Evolutionary conservation across 2,888 invertebrate genomes (phyloP).

Genomic region (Phengaris arion): DNA sequence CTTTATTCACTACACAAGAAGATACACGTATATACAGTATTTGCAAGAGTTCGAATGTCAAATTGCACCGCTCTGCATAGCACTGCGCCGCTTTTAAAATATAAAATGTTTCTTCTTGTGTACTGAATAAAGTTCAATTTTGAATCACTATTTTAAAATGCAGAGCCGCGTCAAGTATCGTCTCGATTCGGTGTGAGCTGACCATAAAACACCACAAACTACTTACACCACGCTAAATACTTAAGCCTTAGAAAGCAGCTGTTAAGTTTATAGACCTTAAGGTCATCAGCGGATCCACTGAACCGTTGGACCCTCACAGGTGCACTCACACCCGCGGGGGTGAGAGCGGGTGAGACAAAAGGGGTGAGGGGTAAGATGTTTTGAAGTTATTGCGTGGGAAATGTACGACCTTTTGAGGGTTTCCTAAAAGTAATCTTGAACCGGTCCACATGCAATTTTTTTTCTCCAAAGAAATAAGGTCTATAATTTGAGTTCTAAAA

Average conservation of each 20-base stretch:
- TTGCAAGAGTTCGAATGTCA: too few species aligned
- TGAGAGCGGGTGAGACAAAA: background rate
- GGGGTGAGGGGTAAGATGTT: constrained; percentile 19
- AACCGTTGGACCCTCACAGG: constrained; percentile 31
- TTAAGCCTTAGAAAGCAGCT: constrained; percentile 13
- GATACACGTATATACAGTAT: too few species aligned
- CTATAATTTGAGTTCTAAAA: too few species aligned
- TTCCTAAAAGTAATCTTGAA: background rate
- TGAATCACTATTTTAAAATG: too few species aligned
- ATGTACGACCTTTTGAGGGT: constrained; percentile 6
- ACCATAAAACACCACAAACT: background rate
- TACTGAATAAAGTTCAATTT: too few species aligned
- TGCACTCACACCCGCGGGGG: constrained; percentile 26
- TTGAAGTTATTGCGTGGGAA: constrained; percentile 8
- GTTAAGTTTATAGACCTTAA: constrained; percentile 24
- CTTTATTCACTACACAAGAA: too few species aligned
- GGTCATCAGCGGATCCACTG: constrained; percentile 24
- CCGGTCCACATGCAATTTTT: background rate
- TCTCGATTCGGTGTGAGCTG: too few species aligned
- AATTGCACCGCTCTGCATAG: too few species aligned
- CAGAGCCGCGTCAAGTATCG: too few species aligned
- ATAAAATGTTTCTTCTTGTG: too few species aligned
- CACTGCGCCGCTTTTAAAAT: too few species aligned
- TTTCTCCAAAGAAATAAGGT: too few species aligned
- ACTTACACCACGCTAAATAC: background rate